Conservation (phyloP, 1,140 invertebrate genomes). For the Heterodera schachtii region DNA sequence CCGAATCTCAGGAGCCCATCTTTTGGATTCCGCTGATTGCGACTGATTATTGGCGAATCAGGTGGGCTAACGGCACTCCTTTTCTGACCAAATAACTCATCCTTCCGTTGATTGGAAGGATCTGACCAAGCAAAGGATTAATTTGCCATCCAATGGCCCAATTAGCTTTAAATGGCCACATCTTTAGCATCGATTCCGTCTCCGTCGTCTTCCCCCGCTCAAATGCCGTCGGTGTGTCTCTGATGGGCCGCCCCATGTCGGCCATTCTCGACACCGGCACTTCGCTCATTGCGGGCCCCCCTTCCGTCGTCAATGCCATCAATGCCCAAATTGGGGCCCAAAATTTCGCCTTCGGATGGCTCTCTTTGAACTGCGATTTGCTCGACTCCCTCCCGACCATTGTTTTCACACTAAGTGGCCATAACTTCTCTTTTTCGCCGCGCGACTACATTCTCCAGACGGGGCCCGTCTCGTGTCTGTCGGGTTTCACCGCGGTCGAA, state of each 20-base stretch:
- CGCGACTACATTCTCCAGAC: slow-evolving; percentile 41
- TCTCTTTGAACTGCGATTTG: slow-evolving; percentile 65
- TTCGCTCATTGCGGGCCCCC: slow-evolving; percentile 44
- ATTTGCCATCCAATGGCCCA: background rate
- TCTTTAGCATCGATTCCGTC: slow-evolving; percentile 5
- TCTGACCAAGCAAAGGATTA: background rate
- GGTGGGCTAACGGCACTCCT: slow-evolving; percentile 72
- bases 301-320: slow-evolving; percentile 32
- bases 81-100: too few relatives aligned
- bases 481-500: slow-evolving; percentile 84
- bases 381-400: slow-evolving; percentile 65
- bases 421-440: slow-evolving; percentile 38
- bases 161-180: too few relatives aligned
- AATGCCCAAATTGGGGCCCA: slow-evolving; percentile 39
- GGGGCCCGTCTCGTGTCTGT: slow-evolving; percentile 19
- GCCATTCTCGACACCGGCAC: slow-evolving; percentile 46
- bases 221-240: background rate
- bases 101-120: too few relatives aligned
- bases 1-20: slow-evolving; percentile 71
- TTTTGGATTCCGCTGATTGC: slow-evolving; percentile 83
- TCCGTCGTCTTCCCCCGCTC: background rate
- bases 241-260: slow-evolving; percentile 6
- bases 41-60: slow-evolving; percentile 95
- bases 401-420: slow-evolving; percentile 37
- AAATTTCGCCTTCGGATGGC: slow-evolving; percentile 51